Percentiles rank a stretch among this genome's conserved stretches.
Conservation (phyloP, 2,888 invertebrate species). For the Anorthoa munda region DNA sequence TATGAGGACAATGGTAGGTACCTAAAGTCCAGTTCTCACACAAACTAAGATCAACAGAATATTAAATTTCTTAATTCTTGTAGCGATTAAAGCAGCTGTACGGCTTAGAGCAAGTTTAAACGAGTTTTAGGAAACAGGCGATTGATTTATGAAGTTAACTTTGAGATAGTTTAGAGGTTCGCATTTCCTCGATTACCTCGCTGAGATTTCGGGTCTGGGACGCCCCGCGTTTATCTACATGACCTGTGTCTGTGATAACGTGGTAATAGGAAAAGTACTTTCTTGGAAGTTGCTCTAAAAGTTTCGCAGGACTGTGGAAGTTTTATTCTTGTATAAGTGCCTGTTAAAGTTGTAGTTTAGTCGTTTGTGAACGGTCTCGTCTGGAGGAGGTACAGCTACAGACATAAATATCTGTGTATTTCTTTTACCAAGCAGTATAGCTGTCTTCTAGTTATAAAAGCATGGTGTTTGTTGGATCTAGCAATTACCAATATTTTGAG, state of each 20-base stretch:
- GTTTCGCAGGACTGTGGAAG: slow-evolving; percentile 2
- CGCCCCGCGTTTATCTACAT: slow-evolving; percentile 36
- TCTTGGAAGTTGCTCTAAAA: slow-evolving; percentile 31
- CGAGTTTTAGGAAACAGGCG: slow-evolving; percentile 62
- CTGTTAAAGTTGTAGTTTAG: slow-evolving; percentile 37
- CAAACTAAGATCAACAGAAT: not conserved
- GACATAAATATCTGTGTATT: not conserved
- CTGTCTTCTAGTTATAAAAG: not conserved
- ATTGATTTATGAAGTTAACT: slow-evolving; percentile 65
- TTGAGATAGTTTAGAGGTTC: slow-evolving; percentile 58
- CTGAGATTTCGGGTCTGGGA: slow-evolving; percentile 40
- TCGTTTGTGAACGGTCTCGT: slow-evolving; percentile 1
- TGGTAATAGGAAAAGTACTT: slow-evolving; percentile 52
- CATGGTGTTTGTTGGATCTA: not conserved
- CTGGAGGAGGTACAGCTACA: not conserved
- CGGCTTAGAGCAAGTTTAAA: slow-evolving; percentile 48
- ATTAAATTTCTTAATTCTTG: slow-evolving; percentile 42
- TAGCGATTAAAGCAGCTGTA: slow-evolving; percentile 37
- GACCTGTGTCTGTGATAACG: slow-evolving; percentile 49
- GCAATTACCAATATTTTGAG: not conserved
- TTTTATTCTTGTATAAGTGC: slow-evolving; percentile 32
- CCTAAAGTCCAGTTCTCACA: not conserved
- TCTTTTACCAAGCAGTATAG: not conserved
- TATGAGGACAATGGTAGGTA: not conserved
- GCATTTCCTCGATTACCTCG: slow-evolving; percentile 57